Percentiles rank a stretch among this genome's conserved stretches.
Conservation (phyloP, 1,140 invertebrate species). For the Lordiphosa stackelbergi region DNA sequence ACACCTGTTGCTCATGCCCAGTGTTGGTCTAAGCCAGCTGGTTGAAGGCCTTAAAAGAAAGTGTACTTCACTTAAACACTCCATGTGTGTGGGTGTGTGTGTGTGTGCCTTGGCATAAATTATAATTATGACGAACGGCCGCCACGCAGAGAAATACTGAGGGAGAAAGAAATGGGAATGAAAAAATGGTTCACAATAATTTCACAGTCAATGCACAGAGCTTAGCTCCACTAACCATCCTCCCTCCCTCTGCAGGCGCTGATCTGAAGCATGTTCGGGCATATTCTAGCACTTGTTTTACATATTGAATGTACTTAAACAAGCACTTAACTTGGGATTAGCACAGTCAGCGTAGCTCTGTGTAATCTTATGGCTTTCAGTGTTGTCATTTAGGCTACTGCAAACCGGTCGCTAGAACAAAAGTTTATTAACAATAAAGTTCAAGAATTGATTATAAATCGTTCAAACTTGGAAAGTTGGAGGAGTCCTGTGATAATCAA, state of each 20-base stretch:
- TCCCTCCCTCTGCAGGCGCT: neutral
- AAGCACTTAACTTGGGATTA: slow-evolving; percentile 5
- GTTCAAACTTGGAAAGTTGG: too few relatives aligned
- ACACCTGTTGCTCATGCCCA: slow-evolving; percentile 27
- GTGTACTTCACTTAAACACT: slow-evolving; percentile 28
- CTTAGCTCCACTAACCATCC: slow-evolving; percentile 18
- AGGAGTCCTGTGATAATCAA: too few relatives aligned
- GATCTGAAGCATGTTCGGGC: slow-evolving; percentile 15
- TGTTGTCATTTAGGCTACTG: slow-evolving; percentile 12
- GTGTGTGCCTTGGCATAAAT: slow-evolving; percentile 19
- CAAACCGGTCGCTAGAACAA: too few relatives aligned
- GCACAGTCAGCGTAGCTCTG: too few relatives aligned
- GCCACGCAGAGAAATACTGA: slow-evolving; percentile 20
- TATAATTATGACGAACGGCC: slow-evolving; percentile 14
- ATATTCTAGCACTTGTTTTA: slow-evolving; percentile 47
- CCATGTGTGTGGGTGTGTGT: slow-evolving; percentile 15
- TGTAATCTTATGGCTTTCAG: slow-evolving; percentile 25
- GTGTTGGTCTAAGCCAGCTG: slow-evolving; percentile 5
- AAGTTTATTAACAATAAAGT: too few relatives aligned
- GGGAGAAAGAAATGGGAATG: too few relatives aligned
- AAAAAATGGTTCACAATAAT: slow-evolving; percentile 50
- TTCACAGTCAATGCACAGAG: slow-evolving; percentile 62
- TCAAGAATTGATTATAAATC: too few relatives aligned
- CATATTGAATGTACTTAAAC: slow-evolving; percentile 52
- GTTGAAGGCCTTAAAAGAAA: slow-evolving; percentile 29